Evolutionary conservation across 1,140 invertebrate genomes (phyloP).

Genomic region (Drosophila bipectinata): DNA sequence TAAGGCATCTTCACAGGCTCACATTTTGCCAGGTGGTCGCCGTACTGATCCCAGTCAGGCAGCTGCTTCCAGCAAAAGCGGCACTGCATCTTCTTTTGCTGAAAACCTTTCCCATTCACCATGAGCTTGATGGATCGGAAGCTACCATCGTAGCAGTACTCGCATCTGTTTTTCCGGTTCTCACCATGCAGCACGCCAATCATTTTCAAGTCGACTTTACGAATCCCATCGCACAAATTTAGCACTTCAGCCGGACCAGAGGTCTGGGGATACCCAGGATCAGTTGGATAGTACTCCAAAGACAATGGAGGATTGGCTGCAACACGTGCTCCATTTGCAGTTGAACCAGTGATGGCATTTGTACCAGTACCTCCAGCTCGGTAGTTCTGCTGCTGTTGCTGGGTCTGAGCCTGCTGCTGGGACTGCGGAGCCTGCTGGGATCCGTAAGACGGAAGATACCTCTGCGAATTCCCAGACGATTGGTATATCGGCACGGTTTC

Average conservation of each 20-base stretch:
- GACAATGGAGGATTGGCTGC: not conserved
- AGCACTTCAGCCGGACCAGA: not conserved
- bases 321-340: too few relatives aligned
- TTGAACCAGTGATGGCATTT: not conserved
- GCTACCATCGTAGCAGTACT: not conserved
- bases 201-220: not conserved
- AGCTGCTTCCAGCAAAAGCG: not conserved
- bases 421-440: not conserved
- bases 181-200: not conserved
- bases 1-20: not conserved
- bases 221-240: not conserved
- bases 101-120: not conserved
- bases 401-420: too few relatives aligned
- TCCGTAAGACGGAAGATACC: not conserved
- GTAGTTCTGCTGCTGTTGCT: not conserved
- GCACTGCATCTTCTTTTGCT: not conserved
- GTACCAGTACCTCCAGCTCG: too few relatives aligned
- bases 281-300: not conserved
- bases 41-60: not conserved
- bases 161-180: not conserved
- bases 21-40: not conserved
- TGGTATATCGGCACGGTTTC: not conserved
- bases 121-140: not conserved
- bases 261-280: not conserved
- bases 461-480: not conserved